Conservation (phyloP, 2,113 vertebrate species). For the Craseonycteris thonglongyai region DNA sequence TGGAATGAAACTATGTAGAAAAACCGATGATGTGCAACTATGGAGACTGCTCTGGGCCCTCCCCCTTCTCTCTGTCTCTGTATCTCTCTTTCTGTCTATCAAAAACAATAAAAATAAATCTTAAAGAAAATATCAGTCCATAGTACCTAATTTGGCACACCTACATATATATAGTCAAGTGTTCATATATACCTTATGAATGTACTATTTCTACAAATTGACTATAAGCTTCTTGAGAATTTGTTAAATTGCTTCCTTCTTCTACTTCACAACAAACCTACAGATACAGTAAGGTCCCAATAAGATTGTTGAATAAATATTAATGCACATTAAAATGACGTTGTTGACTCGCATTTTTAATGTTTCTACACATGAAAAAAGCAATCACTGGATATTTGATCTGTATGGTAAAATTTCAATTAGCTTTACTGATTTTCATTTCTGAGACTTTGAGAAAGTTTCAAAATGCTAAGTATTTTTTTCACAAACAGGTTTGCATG, state of each 20-base stretch:
- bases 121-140: background rate
- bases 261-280: background rate
- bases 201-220: background rate
- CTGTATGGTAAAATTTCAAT: background rate
- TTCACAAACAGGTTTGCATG: background rate
- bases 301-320: background rate
- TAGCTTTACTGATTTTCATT: background rate
- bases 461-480: background rate
- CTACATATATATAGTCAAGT: too few relatives aligned
- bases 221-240: background rate
- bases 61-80: too few relatives aligned
- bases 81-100: too few relatives aligned
- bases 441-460: background rate
- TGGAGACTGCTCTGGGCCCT: too few relatives aligned
- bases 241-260: background rate
- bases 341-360: background rate
- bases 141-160: background rate
- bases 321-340: background rate
- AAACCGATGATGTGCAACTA: too few relatives aligned
- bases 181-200: background rate
- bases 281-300: background rate
- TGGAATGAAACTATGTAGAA: too few relatives aligned
- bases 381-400: background rate
- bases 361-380: background rate
- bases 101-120: too few relatives aligned